Conservation (phyloP, 2,113 vertebrate genomes). For the Siniperca knerii region DNA sequence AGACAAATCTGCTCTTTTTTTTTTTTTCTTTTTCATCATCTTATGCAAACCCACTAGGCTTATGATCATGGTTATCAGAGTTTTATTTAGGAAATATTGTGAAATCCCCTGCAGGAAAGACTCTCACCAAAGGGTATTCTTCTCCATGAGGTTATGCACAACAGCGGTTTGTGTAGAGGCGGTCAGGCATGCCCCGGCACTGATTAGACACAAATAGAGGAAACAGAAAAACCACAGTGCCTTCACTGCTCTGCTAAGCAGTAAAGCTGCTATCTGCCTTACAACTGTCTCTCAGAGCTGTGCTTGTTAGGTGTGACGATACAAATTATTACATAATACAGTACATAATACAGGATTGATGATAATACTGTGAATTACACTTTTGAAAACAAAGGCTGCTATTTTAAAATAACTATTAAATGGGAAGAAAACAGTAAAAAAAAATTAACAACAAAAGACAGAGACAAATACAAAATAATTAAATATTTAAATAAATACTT, state of each 20-base stretch:
- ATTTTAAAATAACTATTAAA: background rate
- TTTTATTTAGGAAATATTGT: conserved; percentile 44
- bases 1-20: background rate
- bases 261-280: conserved; percentile 17
- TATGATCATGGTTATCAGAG: conserved; percentile 44
- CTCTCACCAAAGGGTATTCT: conserved; percentile 54
- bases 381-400: background rate
- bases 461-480: background rate
- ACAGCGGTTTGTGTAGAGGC: conserved; percentile 67
- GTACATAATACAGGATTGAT: background rate
- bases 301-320: conserved; percentile 6
- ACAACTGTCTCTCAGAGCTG: background rate
- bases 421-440: background rate
- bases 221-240: conserved; percentile 73
- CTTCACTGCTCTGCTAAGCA: conserved; percentile 43
- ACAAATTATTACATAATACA: background rate
- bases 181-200: conserved; percentile 65
- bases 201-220: conserved; percentile 77
- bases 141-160: conserved; percentile 64
- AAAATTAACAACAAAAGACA: background rate
- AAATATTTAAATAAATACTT: background rate
- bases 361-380: background rate
- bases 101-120: conserved; percentile 62
- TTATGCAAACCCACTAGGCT: conserved; percentile 5
- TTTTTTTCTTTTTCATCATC: background rate